These are phyloP conservation scores for Toxonevra muliebris DNA, from an alignment of 2,888 invertebrate genomes.

Conservation along the genomic window DNA sequence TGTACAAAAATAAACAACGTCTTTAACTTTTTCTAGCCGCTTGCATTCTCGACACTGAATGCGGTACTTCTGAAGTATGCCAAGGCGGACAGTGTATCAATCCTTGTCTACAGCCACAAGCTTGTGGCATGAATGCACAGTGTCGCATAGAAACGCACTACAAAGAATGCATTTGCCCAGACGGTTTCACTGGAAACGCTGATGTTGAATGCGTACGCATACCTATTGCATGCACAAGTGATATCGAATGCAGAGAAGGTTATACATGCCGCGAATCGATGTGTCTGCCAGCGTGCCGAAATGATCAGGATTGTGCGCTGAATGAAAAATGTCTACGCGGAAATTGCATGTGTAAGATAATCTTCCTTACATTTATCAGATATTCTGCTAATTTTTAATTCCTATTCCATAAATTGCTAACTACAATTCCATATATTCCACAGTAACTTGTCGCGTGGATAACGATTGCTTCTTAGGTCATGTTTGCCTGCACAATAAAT, in stretches of 20 bases:
- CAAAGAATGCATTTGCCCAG: slow-evolving; percentile 84
- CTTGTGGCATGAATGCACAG: slow-evolving; percentile 86
- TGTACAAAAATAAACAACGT: too few relatives aligned
- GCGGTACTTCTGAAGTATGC: slow-evolving; percentile 81
- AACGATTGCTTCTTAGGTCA: slow-evolving; percentile 93
- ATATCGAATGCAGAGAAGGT: slow-evolving; percentile 76
- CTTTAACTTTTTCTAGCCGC: slow-evolving; percentile 68
- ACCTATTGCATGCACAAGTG: slow-evolving; percentile 77
- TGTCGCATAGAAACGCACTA: slow-evolving; percentile 78
- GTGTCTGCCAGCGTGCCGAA: slow-evolving; percentile 79
- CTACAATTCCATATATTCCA: slow-evolving; percentile 17
- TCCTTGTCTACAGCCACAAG: slow-evolving; percentile 78
- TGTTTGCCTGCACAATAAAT: slow-evolving; percentile 86
- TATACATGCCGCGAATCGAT: slow-evolving; percentile 82
- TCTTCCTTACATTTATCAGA: not conserved
- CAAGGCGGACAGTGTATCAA: slow-evolving; percentile 82
- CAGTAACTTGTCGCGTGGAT: slow-evolving; percentile 87
- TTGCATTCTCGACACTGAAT: slow-evolving; percentile 82
- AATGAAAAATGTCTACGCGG: slow-evolving; percentile 89
- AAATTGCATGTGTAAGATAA: slow-evolving; percentile 78
- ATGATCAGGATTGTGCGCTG: slow-evolving; percentile 84
- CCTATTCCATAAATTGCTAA: slow-evolving; percentile 4
- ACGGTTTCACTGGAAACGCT: slow-evolving; percentile 86
- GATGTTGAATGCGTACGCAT: slow-evolving; percentile 87
- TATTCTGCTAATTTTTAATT: slow-evolving; percentile 10